Percentiles rank a stretch among this genome's conserved stretches.
phyloP scores from a whole-genome alignment of 2,797 vertebrate genomes.

The Schizothorax lantsangensis region DNA sequence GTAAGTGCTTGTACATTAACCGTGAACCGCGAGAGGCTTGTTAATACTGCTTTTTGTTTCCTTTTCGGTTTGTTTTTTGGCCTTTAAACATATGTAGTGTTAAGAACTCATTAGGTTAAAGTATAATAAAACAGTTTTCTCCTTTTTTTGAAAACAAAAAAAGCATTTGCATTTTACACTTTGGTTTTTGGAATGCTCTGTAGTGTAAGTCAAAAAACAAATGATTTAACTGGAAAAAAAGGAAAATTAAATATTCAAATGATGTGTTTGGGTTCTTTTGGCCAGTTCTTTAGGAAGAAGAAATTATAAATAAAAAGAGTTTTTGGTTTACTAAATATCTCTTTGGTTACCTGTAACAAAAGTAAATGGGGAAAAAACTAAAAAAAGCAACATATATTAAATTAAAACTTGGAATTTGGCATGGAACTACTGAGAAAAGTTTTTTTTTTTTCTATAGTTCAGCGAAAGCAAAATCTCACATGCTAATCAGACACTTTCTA shows the following conservation, averaged over 20 bases:
- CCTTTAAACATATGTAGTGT: conserved; percentile 62
- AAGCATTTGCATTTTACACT: conserved; percentile 76
- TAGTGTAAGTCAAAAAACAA: conserved; percentile 72
- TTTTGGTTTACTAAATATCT: conserved; percentile 87
- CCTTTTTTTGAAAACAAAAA: conserved; percentile 64
- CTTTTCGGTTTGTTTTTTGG: conserved; percentile 67
- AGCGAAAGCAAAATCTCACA: conserved; percentile 74
- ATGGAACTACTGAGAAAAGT: conserved; percentile 78
- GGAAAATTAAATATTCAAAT: conserved; percentile 70
- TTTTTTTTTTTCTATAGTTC: conserved; percentile 65
- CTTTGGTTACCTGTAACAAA: conserved; percentile 90
- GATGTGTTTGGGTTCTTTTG: conserved; percentile 77
- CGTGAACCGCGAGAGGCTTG: conserved; percentile 73
- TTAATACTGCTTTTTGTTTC: conserved; percentile 68
- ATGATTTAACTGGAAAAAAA: conserved; percentile 63
- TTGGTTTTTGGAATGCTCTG: conserved; percentile 84
- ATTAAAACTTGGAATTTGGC: conserved; percentile 73
- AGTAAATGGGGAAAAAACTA: conserved; percentile 72
- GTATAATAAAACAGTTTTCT: conserved; percentile 51
- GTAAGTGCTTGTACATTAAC: conserved; percentile 74
- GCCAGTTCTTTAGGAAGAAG: conserved; percentile 75
- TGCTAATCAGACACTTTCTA: conserved; percentile 79
- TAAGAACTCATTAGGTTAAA: conserved; percentile 41
- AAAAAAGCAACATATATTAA: conserved; percentile 56
- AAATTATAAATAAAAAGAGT: conserved; percentile 73